Conservation (phyloP, 2,888 invertebrate species). For the Ochlodes sylvanus region DNA sequence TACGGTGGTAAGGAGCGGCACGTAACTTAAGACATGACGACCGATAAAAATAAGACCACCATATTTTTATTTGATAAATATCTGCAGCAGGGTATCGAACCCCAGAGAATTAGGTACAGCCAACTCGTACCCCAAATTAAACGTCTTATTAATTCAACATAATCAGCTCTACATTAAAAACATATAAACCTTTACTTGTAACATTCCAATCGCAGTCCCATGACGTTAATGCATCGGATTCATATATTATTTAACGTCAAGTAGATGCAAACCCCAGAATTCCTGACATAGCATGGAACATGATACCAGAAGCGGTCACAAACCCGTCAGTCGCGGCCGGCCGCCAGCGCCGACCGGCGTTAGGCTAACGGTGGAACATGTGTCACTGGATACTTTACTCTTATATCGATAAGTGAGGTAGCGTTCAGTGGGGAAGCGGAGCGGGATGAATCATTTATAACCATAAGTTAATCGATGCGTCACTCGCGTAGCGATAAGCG, state of each 20-base stretch:
- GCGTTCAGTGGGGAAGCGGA: neutral
- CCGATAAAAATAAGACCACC: too few relatives aligned
- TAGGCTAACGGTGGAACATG: conserved; percentile 22
- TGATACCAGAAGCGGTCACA: conserved; percentile 22
- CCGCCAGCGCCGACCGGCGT: neutral
- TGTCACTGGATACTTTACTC: conserved; percentile 9
- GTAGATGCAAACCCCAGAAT: conserved; percentile 2
- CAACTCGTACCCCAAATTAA: neutral
- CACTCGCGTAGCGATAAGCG: too few relatives aligned
- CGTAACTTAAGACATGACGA: too few relatives aligned
- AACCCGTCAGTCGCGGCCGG: conserved; percentile 13
- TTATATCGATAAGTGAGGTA: neutral
- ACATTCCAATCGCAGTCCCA: neutral
- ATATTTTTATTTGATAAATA: too few relatives aligned
- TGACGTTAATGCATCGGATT: neutral
- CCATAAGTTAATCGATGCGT: too few relatives aligned
- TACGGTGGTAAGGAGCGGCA: too few relatives aligned
- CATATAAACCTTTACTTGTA: neutral
- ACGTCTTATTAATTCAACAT: neutral
- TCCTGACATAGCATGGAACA: conserved; percentile 13
- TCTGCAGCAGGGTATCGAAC: too few relatives aligned
- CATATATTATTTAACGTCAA: neutral
- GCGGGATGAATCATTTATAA: neutral
- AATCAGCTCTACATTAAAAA: neutral
- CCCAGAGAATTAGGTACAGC: too few relatives aligned